phyloP scores from a whole-genome alignment of 2,113 vertebrate species.

The Rhinoderma darwinii region DNA sequence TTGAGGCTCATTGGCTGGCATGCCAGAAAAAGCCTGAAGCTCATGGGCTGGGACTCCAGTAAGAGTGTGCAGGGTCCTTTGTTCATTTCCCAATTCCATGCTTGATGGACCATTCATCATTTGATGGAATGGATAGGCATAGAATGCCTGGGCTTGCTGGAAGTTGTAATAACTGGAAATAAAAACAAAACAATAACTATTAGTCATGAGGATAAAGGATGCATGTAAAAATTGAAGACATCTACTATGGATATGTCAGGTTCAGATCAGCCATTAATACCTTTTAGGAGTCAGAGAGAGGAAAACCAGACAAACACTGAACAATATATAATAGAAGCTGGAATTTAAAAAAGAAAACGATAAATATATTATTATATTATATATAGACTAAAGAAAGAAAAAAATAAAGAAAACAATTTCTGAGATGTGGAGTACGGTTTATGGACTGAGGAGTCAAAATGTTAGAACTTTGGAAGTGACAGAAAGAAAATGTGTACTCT shows the following conservation, averaged over 20 bases:
- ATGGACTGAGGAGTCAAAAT: no score
- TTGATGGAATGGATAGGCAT: conserved; percentile 68
- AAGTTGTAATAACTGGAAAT: conserved; percentile 73
- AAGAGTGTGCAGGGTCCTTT: conserved; percentile 55
- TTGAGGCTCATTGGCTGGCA: conserved; percentile 48
- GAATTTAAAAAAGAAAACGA: no score
- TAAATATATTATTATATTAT: no score
- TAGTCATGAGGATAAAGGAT: background rate
- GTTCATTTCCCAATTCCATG: conserved; percentile 65
- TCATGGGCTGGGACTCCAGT: conserved; percentile 52
- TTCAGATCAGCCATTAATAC: background rate
- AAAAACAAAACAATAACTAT: background rate
- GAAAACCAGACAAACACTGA: no score
- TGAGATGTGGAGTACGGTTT: no score
- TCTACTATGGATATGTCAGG: background rate
- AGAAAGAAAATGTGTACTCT: no score
- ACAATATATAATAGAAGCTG: no score
- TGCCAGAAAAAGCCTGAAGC: conserved; percentile 51
- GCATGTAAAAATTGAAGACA: background rate
- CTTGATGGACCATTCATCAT: conserved; percentile 69
- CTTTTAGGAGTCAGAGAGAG: no score
- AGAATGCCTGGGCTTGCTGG: conserved; percentile 74
- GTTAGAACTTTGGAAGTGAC: no score
- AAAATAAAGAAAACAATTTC: no score
- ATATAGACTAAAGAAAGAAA: no score